Percentiles rank a stretch among this genome's conserved stretches.
phyloP scores from a whole-genome alignment of 2,888 invertebrate genomes.

The Cheilosia vulpina region DNA sequence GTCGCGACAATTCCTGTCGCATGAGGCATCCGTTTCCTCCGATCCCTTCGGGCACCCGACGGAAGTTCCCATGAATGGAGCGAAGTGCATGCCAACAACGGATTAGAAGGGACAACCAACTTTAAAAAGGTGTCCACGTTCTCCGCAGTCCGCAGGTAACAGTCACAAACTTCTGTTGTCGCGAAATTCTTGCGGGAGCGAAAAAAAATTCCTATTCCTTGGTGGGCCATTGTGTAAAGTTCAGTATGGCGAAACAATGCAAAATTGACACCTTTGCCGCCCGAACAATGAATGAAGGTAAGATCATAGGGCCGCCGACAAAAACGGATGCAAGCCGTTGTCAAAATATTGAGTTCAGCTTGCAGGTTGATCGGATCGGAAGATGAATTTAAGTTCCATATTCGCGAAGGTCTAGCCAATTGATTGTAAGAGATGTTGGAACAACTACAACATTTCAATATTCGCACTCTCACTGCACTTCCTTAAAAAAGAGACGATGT shows the following conservation, averaged over 20 bases:
- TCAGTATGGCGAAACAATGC: slow-evolving; percentile 30
- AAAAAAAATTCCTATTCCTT: slow-evolving; percentile 27
- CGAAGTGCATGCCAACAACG: not conserved
- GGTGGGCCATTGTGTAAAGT: slow-evolving; percentile 54
- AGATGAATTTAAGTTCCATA: too few relatives aligned
- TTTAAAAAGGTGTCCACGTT: slow-evolving; percentile 19
- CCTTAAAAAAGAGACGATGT: too few relatives aligned
- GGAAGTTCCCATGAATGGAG: slow-evolving; percentile 56
- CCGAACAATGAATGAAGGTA: slow-evolving; percentile 3
- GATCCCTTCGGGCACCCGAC: slow-evolving; percentile 24
- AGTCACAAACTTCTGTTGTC: slow-evolving; percentile 12
- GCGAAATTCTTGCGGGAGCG: slow-evolving; percentile 35
- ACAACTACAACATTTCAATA: too few relatives aligned
- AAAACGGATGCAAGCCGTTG: not conserved
- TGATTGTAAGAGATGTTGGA: too few relatives aligned
- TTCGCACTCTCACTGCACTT: too few relatives aligned
- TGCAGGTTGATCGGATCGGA: too few relatives aligned
- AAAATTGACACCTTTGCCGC: slow-evolving; percentile 34
- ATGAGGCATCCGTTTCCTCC: slow-evolving; percentile 49
- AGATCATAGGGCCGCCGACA: not conserved
- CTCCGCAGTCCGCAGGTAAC: not conserved
- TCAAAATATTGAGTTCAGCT: too few relatives aligned
- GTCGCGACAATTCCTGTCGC: slow-evolving; percentile 78
- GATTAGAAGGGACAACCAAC: slow-evolving; percentile 29
- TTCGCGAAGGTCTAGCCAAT: too few relatives aligned